These are phyloP conservation scores for Euthynnus affinis DNA, from an alignment of 2,797 vertebrate species.

Conservation along the genomic window DNA sequence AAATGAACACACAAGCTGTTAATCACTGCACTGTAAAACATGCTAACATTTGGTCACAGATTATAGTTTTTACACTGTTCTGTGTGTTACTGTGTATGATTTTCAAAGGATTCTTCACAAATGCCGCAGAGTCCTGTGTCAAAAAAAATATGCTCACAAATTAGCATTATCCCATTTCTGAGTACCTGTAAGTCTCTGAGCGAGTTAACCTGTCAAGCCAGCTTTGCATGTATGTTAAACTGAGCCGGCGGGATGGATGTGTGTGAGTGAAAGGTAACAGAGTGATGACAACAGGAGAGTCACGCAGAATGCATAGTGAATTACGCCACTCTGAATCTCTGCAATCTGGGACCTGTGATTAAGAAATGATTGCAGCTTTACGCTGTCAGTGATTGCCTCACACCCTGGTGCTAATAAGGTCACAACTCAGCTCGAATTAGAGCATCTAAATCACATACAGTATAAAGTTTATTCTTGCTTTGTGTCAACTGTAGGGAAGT, in stretches of 20 bases:
- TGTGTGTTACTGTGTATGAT: neutral
- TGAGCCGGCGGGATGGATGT: neutral
- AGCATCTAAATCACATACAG: neutral
- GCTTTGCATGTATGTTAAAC: conserved; percentile 9
- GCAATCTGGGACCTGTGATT: conserved; percentile 27
- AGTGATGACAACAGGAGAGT: neutral
- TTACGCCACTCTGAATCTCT: conserved; percentile 9
- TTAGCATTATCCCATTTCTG: neutral
- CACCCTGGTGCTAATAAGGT: neutral
- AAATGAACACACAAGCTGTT: neutral
- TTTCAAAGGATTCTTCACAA: neutral
- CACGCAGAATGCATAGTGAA: neutral
- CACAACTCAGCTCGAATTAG: neutral
- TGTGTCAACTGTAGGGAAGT: neutral
- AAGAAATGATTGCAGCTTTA: conserved; percentile 34
- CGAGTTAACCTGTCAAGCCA: conserved; percentile 42
- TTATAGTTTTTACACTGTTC: neutral
- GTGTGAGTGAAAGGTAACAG: neutral
- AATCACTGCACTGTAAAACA: neutral
- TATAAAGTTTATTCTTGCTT: neutral
- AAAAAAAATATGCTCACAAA: neutral
- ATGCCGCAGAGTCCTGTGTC: neutral
- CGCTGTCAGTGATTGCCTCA: conserved; percentile 35
- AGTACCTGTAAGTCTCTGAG: conserved; percentile 13
- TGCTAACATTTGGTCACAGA: neutral